These are phyloP conservation scores for Tragelaphus imberbis DNA, from an alignment of 2,113 vertebrate species.

Conservation along the genomic window DNA sequence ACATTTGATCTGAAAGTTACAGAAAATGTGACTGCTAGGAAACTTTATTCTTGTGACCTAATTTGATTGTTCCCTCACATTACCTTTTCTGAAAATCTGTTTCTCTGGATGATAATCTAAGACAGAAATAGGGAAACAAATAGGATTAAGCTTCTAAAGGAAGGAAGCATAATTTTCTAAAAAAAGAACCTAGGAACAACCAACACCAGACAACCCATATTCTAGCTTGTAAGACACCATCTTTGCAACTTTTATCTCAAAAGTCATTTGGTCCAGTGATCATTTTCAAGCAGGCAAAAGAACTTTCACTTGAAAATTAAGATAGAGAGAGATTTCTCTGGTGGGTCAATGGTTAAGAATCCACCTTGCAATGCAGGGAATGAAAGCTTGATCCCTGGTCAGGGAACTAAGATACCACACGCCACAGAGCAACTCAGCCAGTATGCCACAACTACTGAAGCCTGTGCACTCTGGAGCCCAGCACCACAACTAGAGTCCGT, in stretches of 20 bases:
- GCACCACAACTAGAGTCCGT: background rate
- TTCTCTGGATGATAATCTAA: background rate
- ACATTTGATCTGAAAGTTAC: background rate
- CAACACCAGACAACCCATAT: background rate
- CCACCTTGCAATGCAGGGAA: background rate
- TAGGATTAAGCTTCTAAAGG: background rate
- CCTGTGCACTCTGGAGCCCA: background rate
- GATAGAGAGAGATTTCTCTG: background rate
- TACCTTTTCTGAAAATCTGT: constrained; percentile 16
- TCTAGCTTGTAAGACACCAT: background rate
- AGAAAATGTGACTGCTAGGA: background rate
- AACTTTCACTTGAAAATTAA: background rate
- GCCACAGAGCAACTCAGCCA: background rate
- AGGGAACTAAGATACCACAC: background rate
- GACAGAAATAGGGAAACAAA: background rate
- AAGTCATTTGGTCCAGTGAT: background rate
- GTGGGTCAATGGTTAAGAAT: background rate
- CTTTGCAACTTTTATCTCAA: background rate
- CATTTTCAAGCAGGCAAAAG: background rate
- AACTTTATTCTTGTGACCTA: background rate
- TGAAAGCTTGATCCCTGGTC: background rate
- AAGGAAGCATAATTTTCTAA: background rate
- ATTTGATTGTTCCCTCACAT: background rate
- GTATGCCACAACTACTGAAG: background rate
- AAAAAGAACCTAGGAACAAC: background rate